Evolutionary conservation across 1,140 invertebrate species (phyloP), one percentile per base, ranked within the genome.

Genomic region (Ips typographus): DNA sequence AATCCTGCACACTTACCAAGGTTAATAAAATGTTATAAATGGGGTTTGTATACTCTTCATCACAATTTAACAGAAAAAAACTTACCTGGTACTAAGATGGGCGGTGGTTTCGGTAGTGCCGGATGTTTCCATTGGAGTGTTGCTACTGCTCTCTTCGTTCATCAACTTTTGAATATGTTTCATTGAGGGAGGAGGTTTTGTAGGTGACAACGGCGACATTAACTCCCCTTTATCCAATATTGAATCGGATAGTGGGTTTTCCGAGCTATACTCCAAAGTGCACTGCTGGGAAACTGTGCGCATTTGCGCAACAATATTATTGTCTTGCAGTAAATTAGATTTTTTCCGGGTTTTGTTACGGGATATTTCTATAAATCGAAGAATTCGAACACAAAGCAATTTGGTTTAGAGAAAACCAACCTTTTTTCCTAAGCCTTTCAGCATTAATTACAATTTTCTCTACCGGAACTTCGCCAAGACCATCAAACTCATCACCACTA

Each of bases 231-330:
- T 83, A 80, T 77, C 85, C 63, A 90, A 85, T 73, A 87, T 83
- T 0, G 88, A 89, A 77, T 88, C 87, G 0, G 88, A 89, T 7
- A 90, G 87, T 58, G 66, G 63, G 51, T 90, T 86, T 37, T 89
- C 90, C 40, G 90, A 91, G 66, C 89, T 91, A 72, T 91, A 91
- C 72, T 90, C 88, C 41, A 91, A 75, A 51, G 83, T 85, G 49
- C 84, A 85, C 59, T 85, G 85, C 58, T 85, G 85, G 0, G 84
- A 85, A 2, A 85, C 83, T 75, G 82, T 89, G 75, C 74, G 80
- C 75, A 83, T 80, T 40, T 74, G 67, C 7, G 70, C 22, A 2
- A 61, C 51, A 49, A 5, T 36, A 6, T 42, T 40, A 7, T 43
- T 53, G 40, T 63, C 60, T 42, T 58, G 52, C 41, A 39, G 7